Conservation (phyloP, 1,140 invertebrate species). For the Goniozus legneri region DNA sequence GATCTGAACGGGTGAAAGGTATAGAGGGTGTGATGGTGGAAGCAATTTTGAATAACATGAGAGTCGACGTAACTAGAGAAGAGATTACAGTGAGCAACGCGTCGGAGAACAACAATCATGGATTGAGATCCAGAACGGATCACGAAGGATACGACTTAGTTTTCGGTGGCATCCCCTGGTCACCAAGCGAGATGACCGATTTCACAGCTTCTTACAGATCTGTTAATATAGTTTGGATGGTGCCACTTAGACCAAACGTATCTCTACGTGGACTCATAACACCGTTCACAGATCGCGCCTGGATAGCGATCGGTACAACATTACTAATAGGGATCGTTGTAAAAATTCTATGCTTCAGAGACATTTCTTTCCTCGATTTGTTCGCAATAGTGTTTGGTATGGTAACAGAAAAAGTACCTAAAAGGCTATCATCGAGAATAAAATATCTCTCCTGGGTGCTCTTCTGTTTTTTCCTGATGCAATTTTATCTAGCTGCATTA, state of each 20-base stretch:
- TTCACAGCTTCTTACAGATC: constrained; percentile 38
- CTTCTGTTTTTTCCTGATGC: constrained; percentile 39
- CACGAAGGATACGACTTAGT: constrained; percentile 26
- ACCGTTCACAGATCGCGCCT: constrained; percentile 33
- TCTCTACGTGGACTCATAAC: constrained; percentile 34
- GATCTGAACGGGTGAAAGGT: constrained; percentile 4
- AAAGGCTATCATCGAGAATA: constrained; percentile 24
- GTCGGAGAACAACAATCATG: constrained; percentile 3
- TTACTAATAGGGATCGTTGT: constrained; percentile 26
- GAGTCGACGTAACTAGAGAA: constrained; percentile 16
- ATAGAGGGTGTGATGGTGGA: constrained; percentile 27
- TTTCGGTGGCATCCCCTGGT: constrained; percentile 34
- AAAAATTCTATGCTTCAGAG: constrained; percentile 23
- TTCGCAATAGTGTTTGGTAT: constrained; percentile 33
- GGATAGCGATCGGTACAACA: constrained; percentile 28
- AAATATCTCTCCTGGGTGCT: constrained; percentile 39
- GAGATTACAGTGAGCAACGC: constrained; percentile 13
- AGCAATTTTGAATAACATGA: constrained; percentile 18
- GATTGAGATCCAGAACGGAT: constrained; percentile 1
- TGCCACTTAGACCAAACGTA: constrained; percentile 30
- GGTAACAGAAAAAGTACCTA: constrained; percentile 25
- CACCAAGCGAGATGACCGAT: constrained; percentile 11
- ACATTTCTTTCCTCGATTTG: constrained; percentile 36
- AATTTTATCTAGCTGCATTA: constrained; percentile 40
- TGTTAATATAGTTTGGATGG: constrained; percentile 33